These are phyloP conservation scores for Takifugu flavidus DNA, from an alignment of 2,113 vertebrate genomes.

Conservation along the genomic window DNA sequence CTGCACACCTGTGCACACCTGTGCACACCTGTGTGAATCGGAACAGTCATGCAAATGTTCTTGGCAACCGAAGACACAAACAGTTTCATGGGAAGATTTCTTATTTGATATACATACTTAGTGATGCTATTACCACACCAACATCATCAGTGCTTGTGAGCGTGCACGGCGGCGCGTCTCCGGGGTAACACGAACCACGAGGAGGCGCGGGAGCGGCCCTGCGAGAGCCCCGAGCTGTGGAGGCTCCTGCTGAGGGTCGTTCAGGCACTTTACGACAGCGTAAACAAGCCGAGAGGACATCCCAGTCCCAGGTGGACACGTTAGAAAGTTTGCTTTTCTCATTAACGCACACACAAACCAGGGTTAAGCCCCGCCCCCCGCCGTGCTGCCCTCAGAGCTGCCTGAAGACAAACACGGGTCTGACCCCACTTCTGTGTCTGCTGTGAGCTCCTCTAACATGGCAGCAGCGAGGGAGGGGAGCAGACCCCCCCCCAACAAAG, in stretches of 20 bases:
- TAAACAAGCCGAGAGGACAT: conserved; percentile 47
- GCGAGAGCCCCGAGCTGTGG: neutral
- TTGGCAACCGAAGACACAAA: too few relatives aligned
- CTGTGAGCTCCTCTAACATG: neutral
- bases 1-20: neutral
- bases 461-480: neutral
- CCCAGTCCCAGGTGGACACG: conserved; percentile 42
- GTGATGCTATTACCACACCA: too few relatives aligned
- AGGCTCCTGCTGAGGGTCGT: conserved; percentile 15
- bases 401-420: conserved; percentile 30
- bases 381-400: conserved; percentile 23
- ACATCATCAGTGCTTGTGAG: too few relatives aligned
- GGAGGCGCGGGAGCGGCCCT: neutral
- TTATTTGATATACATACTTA: too few relatives aligned
- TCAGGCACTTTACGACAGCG: conserved; percentile 27
- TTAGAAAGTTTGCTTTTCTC: conserved; percentile 63
- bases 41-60: neutral
- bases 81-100: too few relatives aligned
- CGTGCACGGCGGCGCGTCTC: too few relatives aligned
- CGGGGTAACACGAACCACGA: neutral
- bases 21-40: neutral
- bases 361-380: neutral
- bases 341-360: conserved; percentile 43
- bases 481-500: neutral
- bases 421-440: neutral